A percentile compares a stretch with the other conserved stretches of the same genome.
Evolutionary conservation across 2,113 vertebrate genomes (phyloP).

Genomic region (Columba janthina): DNA sequence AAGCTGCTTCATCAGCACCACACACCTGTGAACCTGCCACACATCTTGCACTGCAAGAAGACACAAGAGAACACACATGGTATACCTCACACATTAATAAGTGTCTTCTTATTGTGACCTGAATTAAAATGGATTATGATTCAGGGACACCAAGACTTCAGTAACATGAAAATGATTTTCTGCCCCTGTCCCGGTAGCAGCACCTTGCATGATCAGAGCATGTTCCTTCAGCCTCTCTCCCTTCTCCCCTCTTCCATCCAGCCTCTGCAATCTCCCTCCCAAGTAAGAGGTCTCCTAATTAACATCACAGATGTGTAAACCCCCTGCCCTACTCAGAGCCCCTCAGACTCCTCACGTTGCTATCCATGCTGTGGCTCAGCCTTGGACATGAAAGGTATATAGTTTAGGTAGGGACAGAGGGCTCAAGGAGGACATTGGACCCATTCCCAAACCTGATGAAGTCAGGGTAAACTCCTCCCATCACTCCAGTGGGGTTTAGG

Average conservation of each 20-base stretch:
- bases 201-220: neutral
- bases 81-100: neutral
- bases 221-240: neutral
- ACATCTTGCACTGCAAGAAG: neutral
- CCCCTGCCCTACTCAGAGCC: neutral
- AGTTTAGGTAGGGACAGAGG: neutral
- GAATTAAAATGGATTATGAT: neutral
- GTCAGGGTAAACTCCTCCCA: neutral
- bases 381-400: neutral
- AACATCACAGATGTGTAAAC: neutral
- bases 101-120: neutral
- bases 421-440: neutral
- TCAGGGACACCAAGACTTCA: neutral
- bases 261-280: neutral
- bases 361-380: neutral
- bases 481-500: neutral
- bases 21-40: neutral
- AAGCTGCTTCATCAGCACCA: neutral
- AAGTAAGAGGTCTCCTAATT: accelerated
- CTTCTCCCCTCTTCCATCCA: neutral
- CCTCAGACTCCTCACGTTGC: neutral
- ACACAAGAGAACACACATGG: neutral
- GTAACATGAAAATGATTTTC: neutral
- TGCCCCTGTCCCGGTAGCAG: neutral
- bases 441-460: neutral